Conservation (phyloP, 2,888 invertebrate genomes). For the Candidula unifasciata region DNA sequence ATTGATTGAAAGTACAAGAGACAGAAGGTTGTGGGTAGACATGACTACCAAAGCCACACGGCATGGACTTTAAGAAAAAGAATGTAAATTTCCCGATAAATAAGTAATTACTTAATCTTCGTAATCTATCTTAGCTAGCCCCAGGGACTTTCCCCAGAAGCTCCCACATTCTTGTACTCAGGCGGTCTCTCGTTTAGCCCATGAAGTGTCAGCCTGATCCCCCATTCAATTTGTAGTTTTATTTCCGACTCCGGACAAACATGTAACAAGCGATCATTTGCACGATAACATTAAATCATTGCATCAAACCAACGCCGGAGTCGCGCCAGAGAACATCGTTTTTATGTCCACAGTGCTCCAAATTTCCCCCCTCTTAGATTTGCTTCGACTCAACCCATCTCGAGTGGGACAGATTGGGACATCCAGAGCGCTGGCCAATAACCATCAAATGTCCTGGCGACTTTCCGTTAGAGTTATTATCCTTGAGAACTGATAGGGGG, state of each 20-base stretch:
- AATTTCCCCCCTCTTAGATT: slow-evolving; percentile 14
- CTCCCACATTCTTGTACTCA: slow-evolving; percentile 6
- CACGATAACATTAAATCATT: slow-evolving; percentile 28
- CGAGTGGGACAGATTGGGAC: slow-evolving; percentile 11
- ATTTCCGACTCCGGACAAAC: slow-evolving; percentile 6
- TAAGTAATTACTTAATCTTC: too few species aligned
- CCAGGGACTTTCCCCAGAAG: too few species aligned
- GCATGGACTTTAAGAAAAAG: too few species aligned
- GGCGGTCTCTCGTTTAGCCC: background rate
- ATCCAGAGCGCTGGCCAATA: slow-evolving; percentile 12
- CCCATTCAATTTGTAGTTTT: slow-evolving; percentile 14
- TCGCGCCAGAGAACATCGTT: background rate
- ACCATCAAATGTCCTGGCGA: slow-evolving; percentile 10
- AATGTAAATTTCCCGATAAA: too few species aligned
- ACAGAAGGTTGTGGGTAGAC: too few species aligned
- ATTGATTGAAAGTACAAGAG: too few species aligned
- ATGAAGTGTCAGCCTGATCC: slow-evolving; percentile 3
- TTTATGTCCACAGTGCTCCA: slow-evolving; percentile 12
- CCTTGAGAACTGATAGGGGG: background rate
- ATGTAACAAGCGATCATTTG: slow-evolving; percentile 3
- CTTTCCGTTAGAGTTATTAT: slow-evolving; percentile 12
- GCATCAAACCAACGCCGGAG: slow-evolving; percentile 19
- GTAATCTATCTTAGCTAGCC: too few species aligned
- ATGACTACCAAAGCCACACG: too few species aligned
- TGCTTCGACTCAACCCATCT: background rate